phyloP scores from a whole-genome alignment of 2,113 vertebrate species.

The Mystacornis crossleyi region DNA sequence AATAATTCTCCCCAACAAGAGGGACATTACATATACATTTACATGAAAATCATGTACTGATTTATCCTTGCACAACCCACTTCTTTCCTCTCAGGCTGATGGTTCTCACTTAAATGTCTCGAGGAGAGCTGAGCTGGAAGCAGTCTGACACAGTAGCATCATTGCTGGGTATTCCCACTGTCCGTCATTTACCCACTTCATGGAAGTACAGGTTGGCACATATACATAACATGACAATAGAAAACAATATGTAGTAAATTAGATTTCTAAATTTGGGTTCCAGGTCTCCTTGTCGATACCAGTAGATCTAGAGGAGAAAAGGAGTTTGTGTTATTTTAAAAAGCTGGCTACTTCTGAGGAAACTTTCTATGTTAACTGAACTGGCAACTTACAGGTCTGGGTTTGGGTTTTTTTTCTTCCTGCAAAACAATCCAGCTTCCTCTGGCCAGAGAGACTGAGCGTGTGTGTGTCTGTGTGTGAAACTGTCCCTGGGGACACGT shows the following conservation, averaged over 20 bases:
- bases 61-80: conserved; percentile 31
- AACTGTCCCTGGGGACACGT: background rate
- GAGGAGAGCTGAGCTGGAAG: conserved; percentile 40
- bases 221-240: conserved; percentile 93
- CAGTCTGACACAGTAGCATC: background rate
- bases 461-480: background rate
- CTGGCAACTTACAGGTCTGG: background rate
- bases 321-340: background rate
- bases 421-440: background rate
- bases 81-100: conserved; percentile 20
- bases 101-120: background rate
- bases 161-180: background rate
- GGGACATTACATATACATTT: conserved; percentile 68
- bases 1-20: conserved; percentile 70
- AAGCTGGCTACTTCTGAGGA: background rate
- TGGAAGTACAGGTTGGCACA: conserved; percentile 99
- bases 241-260: conserved; percentile 95
- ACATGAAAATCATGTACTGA: conserved; percentile 72
- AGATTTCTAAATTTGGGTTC: conserved; percentile 97
- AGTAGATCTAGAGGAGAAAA: conserved; percentile 84
- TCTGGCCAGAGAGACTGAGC: background rate
- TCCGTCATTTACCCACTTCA: conserved; percentile 84
- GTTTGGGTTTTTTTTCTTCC: background rate
- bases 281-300: conserved; percentile 98
- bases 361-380: background rate